phyloP scores from a whole-genome alignment of 2,797 vertebrate species.

The Melopsittacus undulatus region DNA sequence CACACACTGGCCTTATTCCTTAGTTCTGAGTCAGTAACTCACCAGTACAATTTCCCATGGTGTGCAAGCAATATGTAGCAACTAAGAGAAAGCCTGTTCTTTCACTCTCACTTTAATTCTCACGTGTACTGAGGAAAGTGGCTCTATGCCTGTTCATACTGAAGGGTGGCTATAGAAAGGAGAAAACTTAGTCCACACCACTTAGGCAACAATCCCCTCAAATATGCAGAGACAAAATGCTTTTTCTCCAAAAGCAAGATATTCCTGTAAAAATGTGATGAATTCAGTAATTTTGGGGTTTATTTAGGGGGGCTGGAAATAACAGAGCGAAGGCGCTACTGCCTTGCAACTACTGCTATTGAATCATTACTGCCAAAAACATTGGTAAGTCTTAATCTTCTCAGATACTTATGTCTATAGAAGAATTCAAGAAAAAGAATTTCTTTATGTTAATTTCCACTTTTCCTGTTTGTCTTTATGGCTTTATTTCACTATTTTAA shows the following conservation, averaged over 20 bases:
- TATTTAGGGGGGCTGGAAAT: not conserved
- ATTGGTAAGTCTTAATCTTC: not conserved
- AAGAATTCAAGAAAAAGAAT: not conserved
- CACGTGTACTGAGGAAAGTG: not conserved
- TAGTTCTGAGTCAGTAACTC: not conserved
- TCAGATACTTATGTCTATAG: not conserved
- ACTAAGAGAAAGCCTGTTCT: too few species aligned
- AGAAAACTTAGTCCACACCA: not conserved
- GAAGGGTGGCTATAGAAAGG: not conserved
- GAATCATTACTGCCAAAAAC: not conserved
- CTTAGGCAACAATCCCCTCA: not conserved
- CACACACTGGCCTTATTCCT: not conserved
- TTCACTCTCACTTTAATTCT: not conserved
- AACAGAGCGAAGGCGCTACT: not conserved
- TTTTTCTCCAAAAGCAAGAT: not conserved
- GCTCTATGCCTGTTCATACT: not conserved
- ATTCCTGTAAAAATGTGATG: not conserved
- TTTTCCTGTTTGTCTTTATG: not conserved
- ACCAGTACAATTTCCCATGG: not conserved
- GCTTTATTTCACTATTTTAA: not conserved
- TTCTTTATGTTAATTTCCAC: not conserved
- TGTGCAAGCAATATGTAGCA: not conserved
- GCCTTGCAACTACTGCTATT: not conserved
- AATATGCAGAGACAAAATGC: not conserved
- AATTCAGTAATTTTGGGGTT: not conserved